phyloP scores from a whole-genome alignment of 2,888 invertebrate species.

The Cerastoderma edule region DNA sequence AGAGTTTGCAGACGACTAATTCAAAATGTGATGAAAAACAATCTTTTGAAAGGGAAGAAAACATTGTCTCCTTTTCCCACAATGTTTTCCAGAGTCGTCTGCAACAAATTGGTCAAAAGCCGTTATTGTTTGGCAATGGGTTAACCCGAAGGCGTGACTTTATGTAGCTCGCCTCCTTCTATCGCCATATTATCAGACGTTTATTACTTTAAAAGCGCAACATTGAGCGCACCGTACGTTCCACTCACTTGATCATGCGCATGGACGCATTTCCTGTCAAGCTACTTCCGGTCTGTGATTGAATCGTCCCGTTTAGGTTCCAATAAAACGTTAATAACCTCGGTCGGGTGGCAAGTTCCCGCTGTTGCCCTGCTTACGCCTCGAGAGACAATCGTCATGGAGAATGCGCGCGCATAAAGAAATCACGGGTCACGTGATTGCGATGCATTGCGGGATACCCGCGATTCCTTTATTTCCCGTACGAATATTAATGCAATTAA shows the following conservation, averaged over 20 bases:
- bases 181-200: neutral
- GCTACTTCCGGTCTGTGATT: conserved; percentile 37
- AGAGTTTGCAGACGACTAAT: too few relatives aligned
- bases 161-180: too few relatives aligned
- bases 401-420: conserved; percentile 10
- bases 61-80: too few relatives aligned
- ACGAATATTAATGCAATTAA: conserved; percentile 17
- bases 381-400: conserved; percentile 11
- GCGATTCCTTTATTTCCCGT: conserved; percentile 2
- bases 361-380: conserved; percentile 12
- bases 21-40: too few relatives aligned
- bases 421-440: neutral
- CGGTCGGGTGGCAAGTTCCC: conserved; percentile 6
- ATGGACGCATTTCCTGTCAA: conserved; percentile 35
- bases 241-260: conserved; percentile 38
- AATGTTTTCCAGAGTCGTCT: too few relatives aligned
- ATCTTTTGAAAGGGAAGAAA: too few relatives aligned
- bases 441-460: neutral
- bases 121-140: too few relatives aligned
- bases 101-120: too few relatives aligned
- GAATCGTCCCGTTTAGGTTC: conserved; percentile 21
- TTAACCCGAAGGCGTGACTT: too few relatives aligned
- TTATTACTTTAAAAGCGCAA: conserved; percentile 21
- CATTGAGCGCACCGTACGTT: conserved; percentile 11
- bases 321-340: conserved; percentile 23